Evolutionary conservation across 2,113 vertebrate genomes (phyloP), one percentile per base, ranked within the genome.

Genomic region (Corythoichthys haematopterus): DNA sequence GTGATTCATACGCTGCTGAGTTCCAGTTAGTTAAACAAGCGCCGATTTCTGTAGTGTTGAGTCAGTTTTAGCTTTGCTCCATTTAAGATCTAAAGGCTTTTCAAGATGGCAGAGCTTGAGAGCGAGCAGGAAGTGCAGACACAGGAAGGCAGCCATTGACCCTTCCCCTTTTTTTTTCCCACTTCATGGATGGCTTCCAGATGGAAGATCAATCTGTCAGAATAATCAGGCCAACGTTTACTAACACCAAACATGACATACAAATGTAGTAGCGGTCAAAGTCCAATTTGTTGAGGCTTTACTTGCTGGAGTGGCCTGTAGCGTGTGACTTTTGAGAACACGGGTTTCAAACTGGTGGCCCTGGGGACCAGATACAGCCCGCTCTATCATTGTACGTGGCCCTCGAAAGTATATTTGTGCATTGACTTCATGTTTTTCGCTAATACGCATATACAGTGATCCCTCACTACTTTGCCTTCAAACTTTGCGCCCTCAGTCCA

Each of bases 141-240:
- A 77, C 81, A 86, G 86, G 83, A 88, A 89, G 67, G 62, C 74
- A 58, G 77, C 74, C 79, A 87, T 86, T 87, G 86, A 89, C 87
- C 88, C 65, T 69, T 80, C 69, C 76, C 81, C 69, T 20, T 10
- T 20, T 3, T n/a, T 61, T 36, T 9, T 80, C 84, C 58, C 66
- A 77, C 66, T 73, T 60, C 36, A 65, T 68, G 74, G 85, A 90
- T 90, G 61, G 82, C 74, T 88, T 90, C 88, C 88, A 90, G 88
- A 90, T 90, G 88, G 88, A 71, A 59, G 55, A 75, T 69, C 72
- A 52, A 74, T 63, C 71, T 62, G 84, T 78, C 84, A 73, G 75
- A 38, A 61, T 77, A 84, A 85, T 78, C 78, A 77, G 71, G n/a
- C 53, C n/a, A 1, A 46, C 47, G 45, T 1, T 71, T 60, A 28